Percentiles rank a stretch among this genome's conserved stretches.
Conservation (phyloP, 2,888 invertebrate genomes). For the Rhabditophanes sp. region DNA sequence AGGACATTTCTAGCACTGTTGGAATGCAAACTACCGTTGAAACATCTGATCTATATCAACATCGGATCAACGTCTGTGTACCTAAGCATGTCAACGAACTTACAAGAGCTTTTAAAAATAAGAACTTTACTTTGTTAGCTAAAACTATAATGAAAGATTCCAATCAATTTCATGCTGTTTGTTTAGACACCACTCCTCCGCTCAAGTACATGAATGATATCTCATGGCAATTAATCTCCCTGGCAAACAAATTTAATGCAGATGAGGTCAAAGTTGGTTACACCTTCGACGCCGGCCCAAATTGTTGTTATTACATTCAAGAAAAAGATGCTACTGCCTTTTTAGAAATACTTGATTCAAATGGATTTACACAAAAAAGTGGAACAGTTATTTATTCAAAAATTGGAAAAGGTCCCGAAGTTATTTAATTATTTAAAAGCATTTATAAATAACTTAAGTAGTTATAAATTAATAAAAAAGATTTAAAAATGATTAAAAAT, state of each 20-base stretch:
- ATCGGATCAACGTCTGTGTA: constrained; percentile 60
- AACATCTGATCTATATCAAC: constrained; percentile 66
- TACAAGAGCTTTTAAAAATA: constrained; percentile 52
- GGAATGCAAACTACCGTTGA: constrained; percentile 69
- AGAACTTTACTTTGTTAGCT: constrained; percentile 70
- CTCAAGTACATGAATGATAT: constrained; percentile 74
- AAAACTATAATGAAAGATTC: constrained; percentile 83
- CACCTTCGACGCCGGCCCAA: constrained; percentile 95
- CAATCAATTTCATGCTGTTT: constrained; percentile 85
- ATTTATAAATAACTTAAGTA: no score
- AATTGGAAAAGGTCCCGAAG: no score
- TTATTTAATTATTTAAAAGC: no score
- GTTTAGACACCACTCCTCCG: constrained; percentile 82
- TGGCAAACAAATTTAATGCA: constrained; percentile 67
- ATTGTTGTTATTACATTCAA: constrained; percentile 45
- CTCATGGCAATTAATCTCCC: constrained; percentile 62
- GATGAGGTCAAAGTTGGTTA: constrained; percentile 60
- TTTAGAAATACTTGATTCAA: no score
- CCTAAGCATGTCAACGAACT: constrained; percentile 55
- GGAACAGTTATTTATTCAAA: no score
- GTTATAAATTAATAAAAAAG: no score
- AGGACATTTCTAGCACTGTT: constrained; percentile 50
- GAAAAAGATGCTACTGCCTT: constrained; percentile 4
- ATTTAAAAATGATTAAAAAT: no score
- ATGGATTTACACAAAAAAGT: no score